These are phyloP conservation scores for Melopsittacus undulatus DNA, from an alignment of 2,797 vertebrate species.

Conservation along the genomic window DNA sequence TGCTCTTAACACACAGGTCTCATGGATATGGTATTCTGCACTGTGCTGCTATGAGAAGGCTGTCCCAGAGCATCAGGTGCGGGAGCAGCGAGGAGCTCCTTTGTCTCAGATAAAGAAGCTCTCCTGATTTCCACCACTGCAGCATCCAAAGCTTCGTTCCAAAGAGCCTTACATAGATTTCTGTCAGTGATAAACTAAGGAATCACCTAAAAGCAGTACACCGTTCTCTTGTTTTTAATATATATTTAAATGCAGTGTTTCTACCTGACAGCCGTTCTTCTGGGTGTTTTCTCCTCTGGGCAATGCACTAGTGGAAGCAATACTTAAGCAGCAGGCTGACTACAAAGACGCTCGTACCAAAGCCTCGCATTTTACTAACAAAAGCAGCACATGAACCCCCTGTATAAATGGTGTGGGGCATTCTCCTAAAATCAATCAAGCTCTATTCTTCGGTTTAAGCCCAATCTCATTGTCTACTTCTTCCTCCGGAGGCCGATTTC, in stretches of 20 bases:
- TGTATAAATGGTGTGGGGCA: conserved; percentile 18
- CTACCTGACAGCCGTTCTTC: conserved; percentile 38
- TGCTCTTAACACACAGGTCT: not conserved
- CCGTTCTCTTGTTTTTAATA: not conserved
- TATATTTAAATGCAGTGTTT: not conserved
- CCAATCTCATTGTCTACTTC: conserved; percentile 71
- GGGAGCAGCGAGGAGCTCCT: not conserved
- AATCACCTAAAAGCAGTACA: not conserved
- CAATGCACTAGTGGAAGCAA: not conserved
- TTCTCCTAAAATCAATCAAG: conserved; percentile 76
- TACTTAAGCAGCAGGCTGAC: not conserved
- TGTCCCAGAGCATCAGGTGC: conserved; percentile 16
- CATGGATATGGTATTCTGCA: accelerated
- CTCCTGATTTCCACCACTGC: conserved; percentile 6
- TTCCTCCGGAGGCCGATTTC: conserved; percentile 77
- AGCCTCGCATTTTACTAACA: conserved; percentile 58
- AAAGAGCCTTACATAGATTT: not conserved
- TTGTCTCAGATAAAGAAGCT: not conserved
- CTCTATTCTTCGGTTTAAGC: conserved; percentile 63
- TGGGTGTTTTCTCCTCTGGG: not conserved
- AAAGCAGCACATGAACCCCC: conserved; percentile 64
- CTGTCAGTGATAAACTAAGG: not conserved
- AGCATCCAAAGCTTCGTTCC: not conserved
- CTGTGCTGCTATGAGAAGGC: not conserved
- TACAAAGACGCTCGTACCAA: conserved; percentile 37